Percentiles rank a stretch among this genome's conserved stretches.
These are phyloP conservation scores for Zaprionus taronus DNA, from an alignment of 1,140 invertebrate genomes.

Conservation along the genomic window DNA sequence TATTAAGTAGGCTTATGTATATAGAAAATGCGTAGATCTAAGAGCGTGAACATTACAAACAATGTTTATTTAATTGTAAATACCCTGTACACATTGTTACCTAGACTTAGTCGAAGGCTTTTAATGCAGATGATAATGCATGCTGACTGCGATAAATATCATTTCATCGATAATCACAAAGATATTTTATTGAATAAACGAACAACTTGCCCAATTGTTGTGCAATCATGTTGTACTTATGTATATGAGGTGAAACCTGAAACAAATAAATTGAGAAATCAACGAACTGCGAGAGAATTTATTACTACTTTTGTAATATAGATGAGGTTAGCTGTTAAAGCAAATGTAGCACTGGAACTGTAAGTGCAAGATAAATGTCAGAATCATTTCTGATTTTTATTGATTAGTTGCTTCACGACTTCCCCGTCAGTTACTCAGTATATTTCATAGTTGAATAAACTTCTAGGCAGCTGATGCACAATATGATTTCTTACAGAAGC, in stretches of 20 bases:
- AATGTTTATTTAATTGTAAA: conserved; percentile 52
- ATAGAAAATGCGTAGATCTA: conserved; percentile 61
- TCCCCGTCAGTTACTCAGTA: background rate
- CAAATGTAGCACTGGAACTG: background rate
- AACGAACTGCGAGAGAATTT: background rate
- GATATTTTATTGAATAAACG: conserved; percentile 59
- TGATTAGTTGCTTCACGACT: background rate
- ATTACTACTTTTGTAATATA: background rate
- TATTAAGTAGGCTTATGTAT: conserved; percentile 72
- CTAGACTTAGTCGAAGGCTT: conserved; percentile 49
- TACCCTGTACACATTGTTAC: conserved; percentile 48
- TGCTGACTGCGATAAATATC: conserved; percentile 39
- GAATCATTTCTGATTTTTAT: background rate
- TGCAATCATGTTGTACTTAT: background rate
- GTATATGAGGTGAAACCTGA: background rate
- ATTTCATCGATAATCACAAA: conserved; percentile 53
- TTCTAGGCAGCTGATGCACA: background rate
- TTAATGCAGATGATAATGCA: conserved; percentile 26
- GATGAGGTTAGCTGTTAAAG: background rate
- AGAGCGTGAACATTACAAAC: conserved; percentile 33
- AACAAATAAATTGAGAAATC: background rate
- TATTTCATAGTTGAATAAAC: background rate
- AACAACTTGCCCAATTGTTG: conserved; percentile 19
- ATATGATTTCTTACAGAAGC: conserved; percentile 42
- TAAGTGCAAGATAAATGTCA: background rate